Percentiles rank a stretch among this genome's conserved stretches.
phyloP scores from a whole-genome alignment of 2,797 vertebrate genomes.

The Loriculus beryllinus region DNA sequence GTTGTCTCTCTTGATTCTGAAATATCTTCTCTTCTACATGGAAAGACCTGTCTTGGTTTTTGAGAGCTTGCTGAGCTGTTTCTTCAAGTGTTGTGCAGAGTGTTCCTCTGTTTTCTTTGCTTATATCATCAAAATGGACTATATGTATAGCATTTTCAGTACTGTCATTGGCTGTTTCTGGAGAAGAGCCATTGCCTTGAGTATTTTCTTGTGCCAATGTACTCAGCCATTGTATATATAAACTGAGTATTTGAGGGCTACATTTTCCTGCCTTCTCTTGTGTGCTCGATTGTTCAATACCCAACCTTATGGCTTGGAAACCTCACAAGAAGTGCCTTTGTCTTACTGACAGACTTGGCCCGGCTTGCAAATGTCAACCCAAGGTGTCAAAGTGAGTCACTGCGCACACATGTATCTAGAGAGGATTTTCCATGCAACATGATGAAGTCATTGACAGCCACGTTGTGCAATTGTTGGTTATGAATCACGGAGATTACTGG shows the following conservation, averaged over 20 bases:
- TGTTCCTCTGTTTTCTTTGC: not conserved
- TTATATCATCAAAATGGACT: not conserved
- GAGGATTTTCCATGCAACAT: constrained; percentile 43
- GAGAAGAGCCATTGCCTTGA: not conserved
- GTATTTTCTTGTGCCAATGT: not conserved
- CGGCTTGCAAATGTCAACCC: constrained; percentile 22
- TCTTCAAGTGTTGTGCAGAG: not conserved
- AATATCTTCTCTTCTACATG: not conserved
- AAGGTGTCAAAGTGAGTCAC: constrained; percentile 57
- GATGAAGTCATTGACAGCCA: constrained; percentile 34
- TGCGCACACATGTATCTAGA: not conserved
- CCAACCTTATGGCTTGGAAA: not conserved
- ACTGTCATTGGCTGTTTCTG: not conserved
- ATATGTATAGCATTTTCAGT: not conserved
- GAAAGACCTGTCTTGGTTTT: not conserved
- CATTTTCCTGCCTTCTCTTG: not conserved
- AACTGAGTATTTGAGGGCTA: not conserved
- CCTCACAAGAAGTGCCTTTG: constrained; percentile 22
- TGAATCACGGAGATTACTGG: constrained; percentile 27
- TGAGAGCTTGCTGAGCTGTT: not conserved
- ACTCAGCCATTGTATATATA: not conserved
- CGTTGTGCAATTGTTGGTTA: constrained; percentile 9
- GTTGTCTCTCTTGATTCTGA: not conserved
- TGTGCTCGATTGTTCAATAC: not conserved
- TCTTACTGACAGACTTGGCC: not conserved